These are phyloP conservation scores for Heliothis peltigera DNA, from an alignment of 2,888 invertebrate species.

Conservation along the genomic window DNA sequence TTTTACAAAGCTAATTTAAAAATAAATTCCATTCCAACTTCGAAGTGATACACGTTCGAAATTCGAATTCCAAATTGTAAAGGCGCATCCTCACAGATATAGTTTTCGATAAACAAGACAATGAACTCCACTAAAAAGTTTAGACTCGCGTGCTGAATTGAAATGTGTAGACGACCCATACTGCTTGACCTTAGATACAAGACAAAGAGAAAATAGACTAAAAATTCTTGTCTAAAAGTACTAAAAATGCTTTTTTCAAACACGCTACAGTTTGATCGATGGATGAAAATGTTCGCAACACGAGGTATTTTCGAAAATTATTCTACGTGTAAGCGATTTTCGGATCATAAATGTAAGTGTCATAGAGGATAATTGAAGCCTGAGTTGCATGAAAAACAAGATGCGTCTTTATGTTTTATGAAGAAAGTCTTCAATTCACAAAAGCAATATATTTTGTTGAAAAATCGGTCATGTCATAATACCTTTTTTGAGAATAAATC, in stretches of 20 bases:
- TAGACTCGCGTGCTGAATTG: conserved; percentile 28
- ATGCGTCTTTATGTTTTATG: no score
- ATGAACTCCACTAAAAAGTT: conserved; percentile 37
- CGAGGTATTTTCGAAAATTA: no score
- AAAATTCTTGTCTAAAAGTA: conserved; percentile 5
- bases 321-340: no score
- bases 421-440: no score
- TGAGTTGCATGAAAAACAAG: no score
- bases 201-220: conserved; percentile 30
- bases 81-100: conserved; percentile 18
- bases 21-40: conserved; percentile 15
- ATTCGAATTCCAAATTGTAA: conserved; percentile 36
- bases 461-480: no score
- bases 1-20: conserved; percentile 11
- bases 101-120: conserved; percentile 26
- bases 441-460: no score
- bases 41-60: conserved; percentile 19
- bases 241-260: neutral
- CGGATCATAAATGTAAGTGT: no score
- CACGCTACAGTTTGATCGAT: neutral
- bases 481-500: no score
- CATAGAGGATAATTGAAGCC: no score
- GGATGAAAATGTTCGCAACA: neutral
- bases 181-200: conserved; percentile 32
- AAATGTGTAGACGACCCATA: conserved; percentile 36